Conservation (phyloP, 2,888 invertebrate genomes). For the Tanytarsus gracilentus region DNA sequence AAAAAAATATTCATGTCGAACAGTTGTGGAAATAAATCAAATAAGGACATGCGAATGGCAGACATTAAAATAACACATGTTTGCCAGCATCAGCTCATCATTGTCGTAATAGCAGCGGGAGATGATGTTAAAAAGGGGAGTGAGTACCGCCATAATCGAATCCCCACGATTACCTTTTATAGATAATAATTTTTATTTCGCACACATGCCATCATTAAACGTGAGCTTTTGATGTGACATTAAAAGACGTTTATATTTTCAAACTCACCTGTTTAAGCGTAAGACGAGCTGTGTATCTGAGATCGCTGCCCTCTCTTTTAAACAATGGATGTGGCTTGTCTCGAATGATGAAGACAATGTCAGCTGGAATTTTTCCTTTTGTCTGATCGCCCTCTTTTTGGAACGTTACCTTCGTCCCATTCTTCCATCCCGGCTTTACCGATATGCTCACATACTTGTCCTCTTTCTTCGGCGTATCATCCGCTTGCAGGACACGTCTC, state of each 20-base stretch:
- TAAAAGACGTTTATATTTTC: not conserved
- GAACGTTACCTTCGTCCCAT: constrained; percentile 96
- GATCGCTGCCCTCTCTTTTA: constrained; percentile 88
- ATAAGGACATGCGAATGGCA: too few relatives aligned
- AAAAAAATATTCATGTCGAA: too few relatives aligned
- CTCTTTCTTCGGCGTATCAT: constrained; percentile 78
- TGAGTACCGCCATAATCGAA: too few relatives aligned
- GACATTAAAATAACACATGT: too few relatives aligned
- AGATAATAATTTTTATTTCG: too few relatives aligned
- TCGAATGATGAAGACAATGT: constrained; percentile 92
- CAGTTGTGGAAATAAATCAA: too few relatives aligned
- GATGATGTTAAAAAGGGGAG: too few relatives aligned
- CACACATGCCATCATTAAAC: constrained; percentile 3
- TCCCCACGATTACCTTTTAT: not conserved
- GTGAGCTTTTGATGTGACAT: not conserved
- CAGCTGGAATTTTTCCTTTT: constrained; percentile 88
- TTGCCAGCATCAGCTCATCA: too few relatives aligned
- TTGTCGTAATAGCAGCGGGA: too few relatives aligned
- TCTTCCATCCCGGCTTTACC: constrained; percentile 96
- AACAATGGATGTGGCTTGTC: constrained; percentile 89
- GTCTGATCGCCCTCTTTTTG: constrained; percentile 94
- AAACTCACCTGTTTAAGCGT: constrained; percentile 77
- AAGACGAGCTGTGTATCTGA: constrained; percentile 81
- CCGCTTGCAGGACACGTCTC: constrained; percentile 74
- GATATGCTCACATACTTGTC: constrained; percentile 93